Evolutionary conservation across 2,888 invertebrate species (phyloP).

Genomic region (Chelonus formosanus): DNA sequence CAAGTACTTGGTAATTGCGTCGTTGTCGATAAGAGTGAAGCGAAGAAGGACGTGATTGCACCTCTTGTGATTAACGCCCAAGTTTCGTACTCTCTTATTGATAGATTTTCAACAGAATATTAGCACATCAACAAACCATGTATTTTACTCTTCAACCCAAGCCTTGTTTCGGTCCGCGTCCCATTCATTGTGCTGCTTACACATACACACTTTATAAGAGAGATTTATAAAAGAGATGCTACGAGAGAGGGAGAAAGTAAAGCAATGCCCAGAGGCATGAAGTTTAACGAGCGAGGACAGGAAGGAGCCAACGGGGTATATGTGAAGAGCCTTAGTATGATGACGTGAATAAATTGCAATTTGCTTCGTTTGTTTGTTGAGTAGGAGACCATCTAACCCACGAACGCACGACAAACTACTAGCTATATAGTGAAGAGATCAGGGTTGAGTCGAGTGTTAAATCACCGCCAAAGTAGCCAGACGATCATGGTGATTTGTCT

Average conservation of each 20-base stretch:
- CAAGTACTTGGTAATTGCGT: conserved; percentile 33
- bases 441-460: conserved; percentile 24
- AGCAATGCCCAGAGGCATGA: conserved; percentile 19
- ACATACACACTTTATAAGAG: conserved; percentile 23
- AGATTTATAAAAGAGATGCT: background rate
- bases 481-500: conserved; percentile 28
- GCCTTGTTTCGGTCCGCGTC: conserved; percentile 22
- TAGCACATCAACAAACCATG: conserved; percentile 10
- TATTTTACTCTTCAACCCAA: conserved; percentile 11
- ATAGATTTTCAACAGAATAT: conserved; percentile 2
- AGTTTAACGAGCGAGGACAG: conserved; percentile 27
- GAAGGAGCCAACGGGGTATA: conserved; percentile 29
- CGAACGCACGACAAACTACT: conserved; percentile 24
- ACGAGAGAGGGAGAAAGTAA: conserved; percentile 12
- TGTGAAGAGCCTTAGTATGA: conserved; percentile 34
- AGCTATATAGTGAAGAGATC: conserved; percentile 5
- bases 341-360: conserved; percentile 43
- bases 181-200: conserved; percentile 18
- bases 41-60: conserved; percentile 14
- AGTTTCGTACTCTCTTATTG: background rate
- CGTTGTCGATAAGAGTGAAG: conserved; percentile 24
- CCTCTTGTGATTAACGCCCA: conserved; percentile 25
- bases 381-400: conserved; percentile 14
- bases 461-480: conserved; percentile 28
- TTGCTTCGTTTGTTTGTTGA: conserved; percentile 41